Conservation (phyloP, 2,888 invertebrate genomes). For the Zele albiditarsus region DNA sequence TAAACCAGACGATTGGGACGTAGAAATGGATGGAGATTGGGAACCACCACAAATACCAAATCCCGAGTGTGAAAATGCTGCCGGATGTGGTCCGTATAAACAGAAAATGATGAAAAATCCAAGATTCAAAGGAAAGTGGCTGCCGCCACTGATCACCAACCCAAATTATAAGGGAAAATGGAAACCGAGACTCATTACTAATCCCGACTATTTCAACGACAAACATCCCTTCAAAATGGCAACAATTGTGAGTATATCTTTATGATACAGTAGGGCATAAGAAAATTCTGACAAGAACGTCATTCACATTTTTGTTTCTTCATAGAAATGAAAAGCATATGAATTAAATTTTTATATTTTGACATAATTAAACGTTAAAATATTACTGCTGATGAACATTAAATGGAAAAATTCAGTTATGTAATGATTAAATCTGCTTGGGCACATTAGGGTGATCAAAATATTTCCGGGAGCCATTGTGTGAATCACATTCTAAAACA, state of each 20-base stretch:
- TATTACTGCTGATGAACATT: too few relatives aligned
- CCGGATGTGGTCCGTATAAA: constrained; percentile 95
- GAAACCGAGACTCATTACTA: constrained; percentile 88
- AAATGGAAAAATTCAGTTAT: too few relatives aligned
- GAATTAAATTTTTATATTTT: too few relatives aligned
- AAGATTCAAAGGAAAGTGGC: constrained; percentile 94
- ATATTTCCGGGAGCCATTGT: too few relatives aligned
- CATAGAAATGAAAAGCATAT: too few relatives aligned
- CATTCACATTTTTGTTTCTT: too few relatives aligned
- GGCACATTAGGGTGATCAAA: too few relatives aligned
- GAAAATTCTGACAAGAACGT: too few relatives aligned
- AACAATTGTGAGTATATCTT: constrained; percentile 83
- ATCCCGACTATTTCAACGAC: constrained; percentile 95
- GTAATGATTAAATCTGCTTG: too few relatives aligned
- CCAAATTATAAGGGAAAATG: constrained; percentile 97
- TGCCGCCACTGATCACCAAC: constrained; percentile 90
- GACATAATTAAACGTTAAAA: too few relatives aligned
- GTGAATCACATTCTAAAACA: background rate
- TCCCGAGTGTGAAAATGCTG: constrained; percentile 83
- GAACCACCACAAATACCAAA: constrained; percentile 95
- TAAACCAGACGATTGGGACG: constrained; percentile 97
- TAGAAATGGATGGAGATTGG: constrained; percentile 99
- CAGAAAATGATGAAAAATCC: constrained; percentile 91
- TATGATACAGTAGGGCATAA: background rate
- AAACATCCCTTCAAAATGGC: constrained; percentile 92